Base-by-base conservation (phyloP, 2,797 vertebrate genomes). In the Decapterus maruadsi region DNA sequence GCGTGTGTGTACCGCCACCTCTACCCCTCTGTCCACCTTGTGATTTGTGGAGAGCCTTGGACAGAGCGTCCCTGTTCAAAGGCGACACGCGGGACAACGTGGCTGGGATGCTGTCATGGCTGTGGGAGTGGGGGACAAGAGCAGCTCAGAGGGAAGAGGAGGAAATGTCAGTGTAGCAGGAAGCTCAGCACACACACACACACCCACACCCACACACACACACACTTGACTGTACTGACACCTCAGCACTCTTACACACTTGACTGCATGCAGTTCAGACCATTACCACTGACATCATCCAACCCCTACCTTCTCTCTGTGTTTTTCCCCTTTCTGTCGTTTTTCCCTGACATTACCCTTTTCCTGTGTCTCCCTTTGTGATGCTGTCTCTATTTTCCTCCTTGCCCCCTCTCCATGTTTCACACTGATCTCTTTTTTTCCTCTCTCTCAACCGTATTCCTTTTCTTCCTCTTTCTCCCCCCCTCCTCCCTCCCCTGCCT, bases 111-210 rank as follows among this genome's bases (percentile, higher is more conserved):
- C 54, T 68, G 75, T 80, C 78, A 73, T 85, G 87, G 77, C 64
- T 84, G 86, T 91, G 87, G 81, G 87, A 86, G 88, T 71, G 81
- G 77, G 40, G 90, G 91, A 91, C 88, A 87, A 66, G 75, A 88
- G 92, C 90, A 90, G 88, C 90, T 90, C 77, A 89, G 74, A 89
- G 89, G 88, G 76, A 58, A 86, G 72, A 80, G 65, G 81, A 83
- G 83, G 72, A 90, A 91, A 91, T 91, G 81, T 86, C 90, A 90
- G 57, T 73, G 58, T 82, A 81, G 88, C 68, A 68, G 76, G 64
- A 86, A 63, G 22, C 80, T 80, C 36, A 68, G 42, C 64, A 55
- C 84, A 58, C 68, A 57, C 64, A 55, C 84, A 58, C 68, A 57
- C 26, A 55, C 50, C 66, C 50, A 68, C 46, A 64, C 45, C 69